Percentiles rank a stretch among this genome's conserved stretches.
These are phyloP conservation scores for Dipus sagitta DNA, from an alignment of 2,797 vertebrate genomes.

Conservation along the genomic window DNA sequence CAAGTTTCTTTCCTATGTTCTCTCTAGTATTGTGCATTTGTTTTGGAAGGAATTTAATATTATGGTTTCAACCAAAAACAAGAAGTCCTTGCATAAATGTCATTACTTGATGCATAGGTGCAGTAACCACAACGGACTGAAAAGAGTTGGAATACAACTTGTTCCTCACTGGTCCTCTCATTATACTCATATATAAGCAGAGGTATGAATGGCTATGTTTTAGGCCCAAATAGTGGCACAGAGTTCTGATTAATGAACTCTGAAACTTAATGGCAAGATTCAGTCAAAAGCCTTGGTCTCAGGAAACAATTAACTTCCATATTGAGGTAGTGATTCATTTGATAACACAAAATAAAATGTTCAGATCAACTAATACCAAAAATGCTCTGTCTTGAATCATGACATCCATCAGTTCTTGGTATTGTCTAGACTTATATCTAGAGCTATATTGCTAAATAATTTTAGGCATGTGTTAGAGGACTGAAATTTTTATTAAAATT, in stretches of 20 bases:
- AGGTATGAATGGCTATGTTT: conserved; percentile 22
- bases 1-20: conserved; percentile 14
- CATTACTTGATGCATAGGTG: not conserved
- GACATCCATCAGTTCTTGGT: too few species aligned
- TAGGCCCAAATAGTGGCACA: not conserved
- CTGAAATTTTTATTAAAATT: too few species aligned
- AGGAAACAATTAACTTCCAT: too few species aligned
- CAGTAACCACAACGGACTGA: not conserved
- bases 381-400: too few species aligned
- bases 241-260: not conserved
- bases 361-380: too few species aligned
- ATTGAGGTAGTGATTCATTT: too few species aligned
- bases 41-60: conserved; percentile 48
- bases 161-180: not conserved
- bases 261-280: not conserved
- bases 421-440: too few species aligned
- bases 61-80: not conserved
- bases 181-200: not conserved
- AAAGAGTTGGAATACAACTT: not conserved
- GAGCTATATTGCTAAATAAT: too few species aligned
- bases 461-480: too few species aligned
- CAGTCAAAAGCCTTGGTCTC: not conserved
- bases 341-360: too few species aligned
- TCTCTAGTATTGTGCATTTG: not conserved
- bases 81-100: not conserved